phyloP scores from a whole-genome alignment of 1,140 invertebrate genomes.

The Ips nitidus region DNA sequence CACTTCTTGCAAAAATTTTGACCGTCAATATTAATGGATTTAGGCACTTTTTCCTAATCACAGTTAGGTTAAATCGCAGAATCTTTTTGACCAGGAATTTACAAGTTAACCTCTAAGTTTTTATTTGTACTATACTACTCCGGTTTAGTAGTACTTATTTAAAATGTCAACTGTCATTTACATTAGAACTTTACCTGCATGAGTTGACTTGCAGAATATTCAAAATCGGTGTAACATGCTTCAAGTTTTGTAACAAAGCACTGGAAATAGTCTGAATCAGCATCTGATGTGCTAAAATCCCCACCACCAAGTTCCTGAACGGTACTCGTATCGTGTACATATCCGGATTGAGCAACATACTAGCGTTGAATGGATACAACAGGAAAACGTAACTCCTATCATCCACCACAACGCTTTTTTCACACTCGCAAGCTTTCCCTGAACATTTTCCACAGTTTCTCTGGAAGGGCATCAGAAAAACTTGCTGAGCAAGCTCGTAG shows the following conservation, averaged over 20 bases:
- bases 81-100: no score
- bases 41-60: no score
- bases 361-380: constrained; percentile 77
- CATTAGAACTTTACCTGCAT: constrained; percentile 40
- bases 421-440: constrained; percentile 45
- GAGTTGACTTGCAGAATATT: constrained; percentile 60
- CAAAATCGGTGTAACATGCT: constrained; percentile 61
- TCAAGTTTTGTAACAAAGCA: constrained; percentile 71
- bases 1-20: no score
- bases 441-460: constrained; percentile 49
- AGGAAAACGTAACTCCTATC: constrained; percentile 89
- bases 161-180: no score
- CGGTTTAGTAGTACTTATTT: no score
- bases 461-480: constrained; percentile 62
- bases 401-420: constrained; percentile 58
- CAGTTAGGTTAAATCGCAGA: no score
- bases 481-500: constrained; percentile 83
- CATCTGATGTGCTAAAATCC: constrained; percentile 88
- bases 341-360: constrained; percentile 72
- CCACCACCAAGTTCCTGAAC: constrained; percentile 82
- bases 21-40: no score
- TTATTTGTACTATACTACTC: no score
- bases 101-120: no score
- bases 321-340: constrained; percentile 81
- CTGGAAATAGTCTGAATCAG: constrained; percentile 86